Conservation (phyloP, 2,888 invertebrate genomes). For the Eurois occulta region DNA sequence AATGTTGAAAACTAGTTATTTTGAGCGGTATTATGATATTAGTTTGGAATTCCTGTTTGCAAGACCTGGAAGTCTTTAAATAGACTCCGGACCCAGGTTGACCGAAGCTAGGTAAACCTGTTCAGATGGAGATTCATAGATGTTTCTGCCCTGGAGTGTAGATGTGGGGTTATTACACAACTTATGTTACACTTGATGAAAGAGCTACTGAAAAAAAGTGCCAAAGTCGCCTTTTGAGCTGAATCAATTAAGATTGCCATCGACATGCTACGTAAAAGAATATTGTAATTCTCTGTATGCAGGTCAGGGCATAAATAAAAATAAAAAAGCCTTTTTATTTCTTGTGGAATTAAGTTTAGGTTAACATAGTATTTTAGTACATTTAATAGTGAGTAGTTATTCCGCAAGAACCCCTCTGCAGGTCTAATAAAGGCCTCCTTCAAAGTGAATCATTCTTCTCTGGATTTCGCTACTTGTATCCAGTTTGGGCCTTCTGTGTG, state of each 20-base stretch:
- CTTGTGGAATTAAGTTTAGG: too few species aligned
- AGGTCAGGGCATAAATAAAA: not conserved
- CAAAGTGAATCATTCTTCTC: too few species aligned
- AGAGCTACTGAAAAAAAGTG: not conserved
- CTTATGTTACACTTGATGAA: not conserved
- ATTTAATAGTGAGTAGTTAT: too few species aligned
- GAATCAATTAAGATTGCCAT: too few species aligned
- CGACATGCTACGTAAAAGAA: not conserved
- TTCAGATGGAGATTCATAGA: not conserved
- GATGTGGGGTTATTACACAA: not conserved
- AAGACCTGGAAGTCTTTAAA: not conserved
- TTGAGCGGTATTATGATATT: not conserved
- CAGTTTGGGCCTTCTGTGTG: too few species aligned
- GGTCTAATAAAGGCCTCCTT: too few species aligned
- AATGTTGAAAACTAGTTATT: slow-evolving; percentile 9
- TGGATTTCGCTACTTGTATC: too few species aligned
- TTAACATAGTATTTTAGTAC: too few species aligned
- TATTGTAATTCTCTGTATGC: not conserved
- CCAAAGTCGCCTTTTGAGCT: too few species aligned
- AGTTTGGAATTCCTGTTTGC: not conserved
- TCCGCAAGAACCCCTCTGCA: too few species aligned
- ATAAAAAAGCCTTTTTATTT: too few species aligned
- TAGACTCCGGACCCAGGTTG: not conserved
- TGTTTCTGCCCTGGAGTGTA: not conserved
- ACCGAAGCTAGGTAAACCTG: not conserved